Evolutionary conservation across 2,797 vertebrate genomes (phyloP).

Genomic region (Hypotaenidia okinawae): DNA sequence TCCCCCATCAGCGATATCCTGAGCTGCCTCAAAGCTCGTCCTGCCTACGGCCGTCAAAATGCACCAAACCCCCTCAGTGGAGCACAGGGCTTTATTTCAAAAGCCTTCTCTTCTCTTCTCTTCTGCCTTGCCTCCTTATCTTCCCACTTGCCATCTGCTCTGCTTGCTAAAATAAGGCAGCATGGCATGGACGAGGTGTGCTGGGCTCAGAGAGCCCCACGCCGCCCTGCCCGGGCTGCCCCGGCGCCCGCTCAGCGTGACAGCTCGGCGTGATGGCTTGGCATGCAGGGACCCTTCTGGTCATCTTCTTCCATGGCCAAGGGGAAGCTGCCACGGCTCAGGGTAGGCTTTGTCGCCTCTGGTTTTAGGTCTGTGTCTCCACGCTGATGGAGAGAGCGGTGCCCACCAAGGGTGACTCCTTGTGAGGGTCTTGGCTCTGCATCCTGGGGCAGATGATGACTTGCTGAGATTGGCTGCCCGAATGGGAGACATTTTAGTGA

Average conservation of each 20-base stretch:
- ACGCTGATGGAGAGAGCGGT: background rate
- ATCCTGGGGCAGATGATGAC: background rate
- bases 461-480: background rate
- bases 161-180: slow-evolving; percentile 58
- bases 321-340: background rate
- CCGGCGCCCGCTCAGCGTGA: too few species aligned
- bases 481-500: background rate
- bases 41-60: background rate
- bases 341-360: background rate
- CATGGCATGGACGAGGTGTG: background rate
- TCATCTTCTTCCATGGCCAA: background rate
- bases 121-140: slow-evolving; percentile 38
- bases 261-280: too few species aligned
- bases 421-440: background rate
- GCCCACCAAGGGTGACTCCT: background rate
- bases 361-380: background rate
- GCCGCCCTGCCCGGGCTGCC: background rate
- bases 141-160: slow-evolving; percentile 64
- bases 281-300: background rate
- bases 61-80: background rate
- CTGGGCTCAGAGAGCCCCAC: background rate
- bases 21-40: background rate
- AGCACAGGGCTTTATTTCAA: slow-evolving; percentile 1
- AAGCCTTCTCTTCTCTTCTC: background rate
- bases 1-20: background rate